Evolutionary conservation across 1,140 invertebrate species (phyloP).

Genomic region (Cherax quadricarinatus): DNA sequence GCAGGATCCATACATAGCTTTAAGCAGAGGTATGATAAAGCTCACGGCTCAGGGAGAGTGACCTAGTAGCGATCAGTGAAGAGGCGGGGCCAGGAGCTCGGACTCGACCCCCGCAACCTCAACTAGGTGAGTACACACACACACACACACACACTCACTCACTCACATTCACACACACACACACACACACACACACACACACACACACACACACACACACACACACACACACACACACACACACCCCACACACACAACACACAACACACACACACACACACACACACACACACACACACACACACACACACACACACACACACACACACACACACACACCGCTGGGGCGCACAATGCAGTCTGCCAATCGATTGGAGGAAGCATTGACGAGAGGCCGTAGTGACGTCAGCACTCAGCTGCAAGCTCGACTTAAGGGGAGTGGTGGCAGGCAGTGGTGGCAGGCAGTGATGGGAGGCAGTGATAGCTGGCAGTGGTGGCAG

Average conservation of each 20-base stretch:
- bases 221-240: constrained; percentile 16
- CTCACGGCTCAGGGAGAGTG: too few species aligned
- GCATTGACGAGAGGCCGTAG: not conserved
- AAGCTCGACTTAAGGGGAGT: not conserved
- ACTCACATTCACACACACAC: not conserved
- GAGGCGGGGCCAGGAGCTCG: not conserved
- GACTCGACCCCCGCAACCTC: too few species aligned
- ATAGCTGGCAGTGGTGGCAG: not conserved
- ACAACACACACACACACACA: constrained; percentile 9
- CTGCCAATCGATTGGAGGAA: not conserved
- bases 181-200: constrained; percentile 32
- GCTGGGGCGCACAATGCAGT: not conserved
- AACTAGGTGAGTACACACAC: too few species aligned
- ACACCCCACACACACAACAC: not conserved
- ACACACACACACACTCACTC: constrained; percentile 27
- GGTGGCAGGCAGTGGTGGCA: not conserved
- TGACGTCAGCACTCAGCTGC: constrained; percentile 7
- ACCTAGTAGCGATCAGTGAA: too few species aligned
- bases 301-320: constrained; percentile 17
- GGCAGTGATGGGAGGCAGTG: not conserved
- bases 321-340: not conserved
- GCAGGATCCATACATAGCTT: too few species aligned
- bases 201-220: constrained; percentile 21
- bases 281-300: constrained; percentile 33
- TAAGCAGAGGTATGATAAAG: too few species aligned